Conservation (phyloP, 1,140 invertebrate genomes). For the Diuraphis noxia region DNA sequence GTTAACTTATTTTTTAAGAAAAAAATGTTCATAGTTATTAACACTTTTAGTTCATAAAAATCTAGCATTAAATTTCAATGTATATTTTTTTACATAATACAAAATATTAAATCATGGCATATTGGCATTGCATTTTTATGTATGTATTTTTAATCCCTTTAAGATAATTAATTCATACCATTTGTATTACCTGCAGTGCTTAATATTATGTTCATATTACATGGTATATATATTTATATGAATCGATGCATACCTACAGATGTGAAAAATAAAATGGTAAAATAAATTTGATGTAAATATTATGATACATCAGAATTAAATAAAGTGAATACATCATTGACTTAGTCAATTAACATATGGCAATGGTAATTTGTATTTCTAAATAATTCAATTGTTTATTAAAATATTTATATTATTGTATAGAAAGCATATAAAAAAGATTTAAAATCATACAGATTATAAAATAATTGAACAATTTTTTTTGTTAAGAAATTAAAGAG, state of each 20-base stretch:
- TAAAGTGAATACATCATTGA: background rate
- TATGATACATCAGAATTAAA: background rate
- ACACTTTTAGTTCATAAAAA: background rate
- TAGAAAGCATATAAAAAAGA: too few relatives aligned
- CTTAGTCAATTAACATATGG: background rate
- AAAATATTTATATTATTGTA: too few relatives aligned
- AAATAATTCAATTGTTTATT: too few relatives aligned
- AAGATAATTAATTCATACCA: background rate
- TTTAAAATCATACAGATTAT: too few relatives aligned
- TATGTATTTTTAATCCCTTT: background rate
- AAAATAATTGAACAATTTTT: too few relatives aligned
- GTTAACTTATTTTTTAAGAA: background rate
- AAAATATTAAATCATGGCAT: background rate
- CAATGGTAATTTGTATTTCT: background rate
- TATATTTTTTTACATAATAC: background rate
- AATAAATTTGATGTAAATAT: background rate
- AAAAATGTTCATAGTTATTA: background rate
- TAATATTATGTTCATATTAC: background rate
- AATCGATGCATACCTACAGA: background rate
- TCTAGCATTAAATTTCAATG: background rate
- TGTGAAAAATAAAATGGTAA: background rate
- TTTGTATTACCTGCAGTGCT: background rate
- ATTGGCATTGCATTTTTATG: background rate
- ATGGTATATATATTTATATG: background rate
- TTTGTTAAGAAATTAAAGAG: background rate